Evolutionary conservation across 2,113 vertebrate species (phyloP).

Genomic region (Cygnus buccinator): DNA sequence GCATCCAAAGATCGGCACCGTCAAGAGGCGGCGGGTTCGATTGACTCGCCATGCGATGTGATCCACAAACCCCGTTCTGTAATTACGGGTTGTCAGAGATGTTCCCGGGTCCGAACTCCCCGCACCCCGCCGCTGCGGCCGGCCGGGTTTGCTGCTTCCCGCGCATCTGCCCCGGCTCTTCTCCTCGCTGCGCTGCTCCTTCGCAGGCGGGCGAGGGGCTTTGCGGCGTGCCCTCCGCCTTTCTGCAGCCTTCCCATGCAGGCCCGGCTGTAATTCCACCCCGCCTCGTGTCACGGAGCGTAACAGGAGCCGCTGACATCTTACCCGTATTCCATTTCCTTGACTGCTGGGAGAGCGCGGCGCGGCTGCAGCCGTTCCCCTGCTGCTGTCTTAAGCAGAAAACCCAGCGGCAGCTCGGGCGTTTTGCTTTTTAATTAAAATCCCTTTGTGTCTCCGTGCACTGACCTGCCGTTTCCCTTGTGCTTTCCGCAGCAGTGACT

Average conservation of each 20-base stretch:
- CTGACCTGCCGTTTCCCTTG: background rate
- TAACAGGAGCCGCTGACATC: background rate
- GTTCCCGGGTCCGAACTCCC: background rate
- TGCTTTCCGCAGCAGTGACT: conserved; percentile 84
- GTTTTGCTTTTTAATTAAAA: background rate
- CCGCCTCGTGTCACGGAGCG: background rate
- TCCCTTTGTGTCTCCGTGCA: accelerated
- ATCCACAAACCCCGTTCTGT: background rate
- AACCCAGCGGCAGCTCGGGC: background rate
- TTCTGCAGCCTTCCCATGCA: background rate
- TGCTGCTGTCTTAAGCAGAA: background rate
- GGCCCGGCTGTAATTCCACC: conserved; percentile 29
- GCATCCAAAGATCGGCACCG: background rate
- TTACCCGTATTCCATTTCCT: background rate
- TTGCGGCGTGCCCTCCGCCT: background rate
- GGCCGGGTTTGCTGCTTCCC: background rate
- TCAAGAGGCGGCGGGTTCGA: background rate
- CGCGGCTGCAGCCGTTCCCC: no score
- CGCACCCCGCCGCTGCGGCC: accelerated
- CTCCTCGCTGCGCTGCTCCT: background rate
- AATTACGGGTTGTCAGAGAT: background rate
- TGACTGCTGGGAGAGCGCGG: background rate
- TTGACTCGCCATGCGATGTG: background rate
- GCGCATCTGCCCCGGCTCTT: background rate
- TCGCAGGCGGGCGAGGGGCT: background rate